Evolutionary conservation across 2,113 vertebrate genomes (phyloP).

Genomic region (Puffinus mauretanicus): DNA sequence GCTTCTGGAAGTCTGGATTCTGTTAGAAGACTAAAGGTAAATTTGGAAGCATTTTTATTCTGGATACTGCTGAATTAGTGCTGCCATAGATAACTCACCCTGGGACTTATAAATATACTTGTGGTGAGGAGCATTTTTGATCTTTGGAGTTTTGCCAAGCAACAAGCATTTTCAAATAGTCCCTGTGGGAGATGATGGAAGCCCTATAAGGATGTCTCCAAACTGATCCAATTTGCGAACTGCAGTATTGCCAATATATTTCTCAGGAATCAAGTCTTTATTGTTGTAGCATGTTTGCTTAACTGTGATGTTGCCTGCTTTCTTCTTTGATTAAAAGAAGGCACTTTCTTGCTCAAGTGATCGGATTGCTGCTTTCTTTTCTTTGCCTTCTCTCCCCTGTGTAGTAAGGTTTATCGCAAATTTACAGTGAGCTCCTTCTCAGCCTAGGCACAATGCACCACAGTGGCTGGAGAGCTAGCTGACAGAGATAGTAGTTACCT

Average conservation of each 20-base stretch:
- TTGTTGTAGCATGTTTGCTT: background rate
- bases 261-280: background rate
- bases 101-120: background rate
- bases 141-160: background rate
- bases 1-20: background rate
- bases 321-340: background rate
- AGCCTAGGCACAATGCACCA: background rate
- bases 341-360: background rate
- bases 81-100: background rate
- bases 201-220: background rate
- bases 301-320: background rate
- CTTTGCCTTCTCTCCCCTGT: background rate
- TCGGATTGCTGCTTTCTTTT: background rate
- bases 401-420: background rate
- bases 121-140: background rate
- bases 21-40: background rate
- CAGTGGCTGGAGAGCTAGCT: background rate
- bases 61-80: background rate
- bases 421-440: background rate
- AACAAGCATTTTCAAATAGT: background rate
- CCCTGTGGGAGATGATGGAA: background rate
- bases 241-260: background rate
- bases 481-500: background rate
- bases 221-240: background rate
- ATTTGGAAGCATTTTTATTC: background rate